Percentiles rank a stretch among this genome's conserved stretches.
These are phyloP conservation scores for Drosophila limbata DNA, from an alignment of 2,888 invertebrate species.

Conservation along the genomic window DNA sequence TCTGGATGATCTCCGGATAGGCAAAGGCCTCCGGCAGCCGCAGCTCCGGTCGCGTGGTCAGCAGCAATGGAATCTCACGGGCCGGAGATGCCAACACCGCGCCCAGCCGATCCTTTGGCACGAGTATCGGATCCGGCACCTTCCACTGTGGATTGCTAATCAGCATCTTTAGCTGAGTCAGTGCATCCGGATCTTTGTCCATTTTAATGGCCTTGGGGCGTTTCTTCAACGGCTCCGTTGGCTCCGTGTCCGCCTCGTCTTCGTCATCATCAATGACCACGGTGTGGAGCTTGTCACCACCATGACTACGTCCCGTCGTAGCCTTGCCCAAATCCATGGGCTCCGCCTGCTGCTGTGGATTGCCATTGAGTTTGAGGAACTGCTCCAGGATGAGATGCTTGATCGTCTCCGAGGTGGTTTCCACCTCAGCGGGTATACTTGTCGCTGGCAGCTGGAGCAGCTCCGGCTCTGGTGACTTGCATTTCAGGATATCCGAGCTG, in stretches of 20 bases:
- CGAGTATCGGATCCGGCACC: conserved; percentile 92
- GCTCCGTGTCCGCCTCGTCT: conserved; percentile 67
- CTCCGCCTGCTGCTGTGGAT: conserved; percentile 87
- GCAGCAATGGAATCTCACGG: conserved; percentile 91
- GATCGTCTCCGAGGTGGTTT: conserved; percentile 88
- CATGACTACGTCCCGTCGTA: conserved; percentile 6
- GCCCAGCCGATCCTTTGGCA: conserved; percentile 91
- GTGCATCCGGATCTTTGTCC: conserved; percentile 87
- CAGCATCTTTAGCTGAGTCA: conserved; percentile 90
- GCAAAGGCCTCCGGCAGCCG: conserved; percentile 91
- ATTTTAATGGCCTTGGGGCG: conserved; percentile 85
- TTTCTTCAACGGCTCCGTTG: conserved; percentile 86
- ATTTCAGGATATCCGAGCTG: conserved; percentile 90
- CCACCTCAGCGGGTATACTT: conserved; percentile 85
- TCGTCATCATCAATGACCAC: conserved; percentile 82
- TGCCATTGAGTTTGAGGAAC: conserved; percentile 79
- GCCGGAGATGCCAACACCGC: conserved; percentile 90
- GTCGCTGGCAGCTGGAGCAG: conserved; percentile 86
- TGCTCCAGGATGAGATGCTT: conserved; percentile 82
- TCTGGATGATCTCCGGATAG: conserved; percentile 90
- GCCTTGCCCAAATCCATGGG: conserved; percentile 88
- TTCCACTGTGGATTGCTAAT: conserved; percentile 89
- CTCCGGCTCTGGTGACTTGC: conserved; percentile 86
- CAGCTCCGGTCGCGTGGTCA: conserved; percentile 90
- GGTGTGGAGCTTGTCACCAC: conserved; percentile 86